Percentiles rank a stretch among this genome's conserved stretches.
phyloP scores from a whole-genome alignment of 2,113 vertebrate genomes.

The Ammodramus savannarum region DNA sequence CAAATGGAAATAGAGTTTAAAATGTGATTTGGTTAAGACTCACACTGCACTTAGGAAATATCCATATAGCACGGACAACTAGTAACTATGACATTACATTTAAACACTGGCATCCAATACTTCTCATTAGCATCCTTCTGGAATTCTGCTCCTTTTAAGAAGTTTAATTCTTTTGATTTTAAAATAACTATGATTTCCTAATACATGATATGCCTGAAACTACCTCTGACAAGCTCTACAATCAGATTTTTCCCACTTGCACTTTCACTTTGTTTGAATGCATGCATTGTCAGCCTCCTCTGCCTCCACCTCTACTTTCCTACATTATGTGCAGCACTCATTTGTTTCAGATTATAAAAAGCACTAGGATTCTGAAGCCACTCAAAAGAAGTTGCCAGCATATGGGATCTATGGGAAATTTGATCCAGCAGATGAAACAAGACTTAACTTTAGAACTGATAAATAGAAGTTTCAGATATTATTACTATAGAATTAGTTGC shows the following conservation, averaged over 20 bases:
- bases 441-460: not conserved
- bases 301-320: conserved; percentile 4
- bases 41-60: not conserved
- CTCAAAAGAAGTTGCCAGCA: not conserved
- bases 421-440: not conserved
- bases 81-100: not conserved
- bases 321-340: not conserved
- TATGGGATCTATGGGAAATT: not conserved
- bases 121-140: not conserved
- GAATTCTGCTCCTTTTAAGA: conserved; percentile 29
- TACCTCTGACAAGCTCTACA: conserved; percentile 12
- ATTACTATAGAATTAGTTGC: not conserved
- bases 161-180: not conserved
- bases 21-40: not conserved
- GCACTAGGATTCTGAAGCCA: conserved; percentile 22
- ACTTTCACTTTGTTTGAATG: conserved; percentile 27
- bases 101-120: not conserved
- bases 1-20: not conserved
- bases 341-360: conserved; percentile 59
- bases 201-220: not conserved
- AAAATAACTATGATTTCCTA: conserved; percentile 25
- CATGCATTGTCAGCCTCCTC: conserved; percentile 44
- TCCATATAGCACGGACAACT: not conserved
- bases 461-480: not conserved
- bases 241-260: conserved; percentile 34